Conservation (phyloP, 2,113 vertebrate species). For the Lutjanus erythropterus region DNA sequence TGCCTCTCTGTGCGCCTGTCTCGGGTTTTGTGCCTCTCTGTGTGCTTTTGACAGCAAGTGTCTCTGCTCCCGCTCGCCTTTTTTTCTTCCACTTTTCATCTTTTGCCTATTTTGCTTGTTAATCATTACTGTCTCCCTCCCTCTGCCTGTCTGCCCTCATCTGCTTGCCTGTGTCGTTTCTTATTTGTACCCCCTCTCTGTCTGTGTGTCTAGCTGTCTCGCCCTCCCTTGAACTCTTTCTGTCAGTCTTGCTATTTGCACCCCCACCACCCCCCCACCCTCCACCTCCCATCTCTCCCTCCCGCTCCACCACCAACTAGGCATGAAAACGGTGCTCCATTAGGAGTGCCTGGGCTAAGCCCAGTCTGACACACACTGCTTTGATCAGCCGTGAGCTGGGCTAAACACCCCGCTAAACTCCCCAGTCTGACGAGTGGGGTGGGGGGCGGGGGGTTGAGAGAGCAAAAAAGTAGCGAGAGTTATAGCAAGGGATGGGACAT, state of each 20-base stretch:
- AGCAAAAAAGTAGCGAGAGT: conserved; percentile 35
- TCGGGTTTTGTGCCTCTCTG: neutral
- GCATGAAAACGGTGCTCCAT: conserved; percentile 83
- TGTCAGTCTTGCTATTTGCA: conserved; percentile 51
- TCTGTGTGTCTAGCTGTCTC: conserved; percentile 16
- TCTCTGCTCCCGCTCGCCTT: conserved; percentile 5
- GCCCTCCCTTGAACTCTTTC: conserved; percentile 44
- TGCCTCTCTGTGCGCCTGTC: neutral
- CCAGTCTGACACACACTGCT: conserved; percentile 78
- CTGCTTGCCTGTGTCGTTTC: conserved; percentile 3
- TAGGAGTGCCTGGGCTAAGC: conserved; percentile 78
- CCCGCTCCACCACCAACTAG: conserved; percentile 79
- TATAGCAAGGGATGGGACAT: conserved; percentile 31
- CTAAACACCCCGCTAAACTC: conserved; percentile 81
- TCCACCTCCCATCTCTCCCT: conserved; percentile 50
- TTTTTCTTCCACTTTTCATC: neutral
- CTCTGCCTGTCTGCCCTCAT: conserved; percentile 22
- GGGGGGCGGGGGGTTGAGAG: conserved; percentile 28
- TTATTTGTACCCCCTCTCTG: conserved; percentile 15
- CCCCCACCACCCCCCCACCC: conserved; percentile 6
- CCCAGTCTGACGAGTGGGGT: conserved; percentile 61
- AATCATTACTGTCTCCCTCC: conserved; percentile 18
- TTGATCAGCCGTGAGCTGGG: conserved; percentile 82
- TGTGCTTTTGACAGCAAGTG: conserved; percentile 14
- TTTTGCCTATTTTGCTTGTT: conserved; percentile 21